Evolutionary conservation across 2,888 invertebrate species (phyloP), one percentile per base, ranked within the genome.

Genomic region (Therioaphis trifolii): DNA sequence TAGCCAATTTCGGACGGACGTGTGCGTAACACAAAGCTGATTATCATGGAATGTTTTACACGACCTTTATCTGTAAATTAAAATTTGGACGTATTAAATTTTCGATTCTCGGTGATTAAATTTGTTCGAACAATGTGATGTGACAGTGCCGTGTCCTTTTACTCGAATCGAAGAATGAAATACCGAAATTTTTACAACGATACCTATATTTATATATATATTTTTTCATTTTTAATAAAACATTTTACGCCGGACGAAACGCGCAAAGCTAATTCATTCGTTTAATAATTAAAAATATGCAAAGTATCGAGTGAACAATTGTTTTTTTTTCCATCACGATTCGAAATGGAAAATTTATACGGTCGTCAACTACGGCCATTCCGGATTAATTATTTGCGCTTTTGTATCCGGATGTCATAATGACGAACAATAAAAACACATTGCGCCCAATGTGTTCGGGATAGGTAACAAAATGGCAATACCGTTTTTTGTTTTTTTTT

Each of bases 361-460:
- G 79, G 29, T 18, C 71, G 71, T 80, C 69, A 43, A 78, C 52
- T 46, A 15, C 21, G 35, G 27, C 29, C 24, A 2, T 61, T 61
- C 24, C 15, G 58, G 46, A 80, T 80, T 72, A 72, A 80, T 80
- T 80, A 72, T 80, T 80, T 72, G 58, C 71, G 71, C 80, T 71
- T 72, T 78, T 71, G 71, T 29, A 29, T 80, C 29, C 35, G 58
- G 5, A 24, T 29, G 79, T 35, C 80, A 58, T 71, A 61, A 61
- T 71, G 61, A 80, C 69, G 49, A 24, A 46, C 80, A 80, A 80
- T 72, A 80, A 72, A 72, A 58, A 61, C 58, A 12, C 43, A 49
- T 18, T 18, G 2, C 15, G 29, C 18, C 46, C 46, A 15, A 77
- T 35, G 79, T 43, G 52, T 68, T 12, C 21, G 55, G 29, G 35